Base-by-base conservation (phyloP, 2,113 vertebrate genomes). In the Tachysurus vachellii region DNA sequence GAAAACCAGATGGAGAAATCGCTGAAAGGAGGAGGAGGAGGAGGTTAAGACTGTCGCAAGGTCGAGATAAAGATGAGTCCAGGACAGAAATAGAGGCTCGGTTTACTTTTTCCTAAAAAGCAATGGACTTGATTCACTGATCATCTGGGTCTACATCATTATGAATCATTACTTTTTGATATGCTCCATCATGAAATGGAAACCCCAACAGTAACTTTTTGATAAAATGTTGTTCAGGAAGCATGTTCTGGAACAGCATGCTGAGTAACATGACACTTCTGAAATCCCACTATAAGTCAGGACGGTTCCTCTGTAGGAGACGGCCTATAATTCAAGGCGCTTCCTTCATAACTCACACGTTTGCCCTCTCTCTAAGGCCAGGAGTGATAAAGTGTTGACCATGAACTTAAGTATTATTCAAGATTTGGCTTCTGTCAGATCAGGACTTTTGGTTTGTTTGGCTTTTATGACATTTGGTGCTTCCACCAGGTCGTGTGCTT, bases 1-100 rank as follows among this genome's bases (percentile, higher is more conserved):
- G 70, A 82, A 85, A 89, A 59, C 66, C 81, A 90, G 84, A 86
- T 88, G 84, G 31, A 76, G 76, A 86, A 21, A 54, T 42, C 36
- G 57, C 76, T 31, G 71, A 36, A 31, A 54, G 73, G 36, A 36
- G 36, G 36, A 36, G n/a, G 80, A 68, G 82, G 73, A 10, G 80
- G 50, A 85, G 56, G 57, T 47, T 50, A 66, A 87, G 77, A 84
- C 50, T 70, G 56, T 85, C 56, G 28, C 84, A 53, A 31, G 62
- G 47, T 53, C 8, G 53, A 26, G 57, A 88, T 85, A 85, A 85
- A 90, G 84, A 88, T 79, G 62, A 88, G 56, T 85, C 28, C n/a
- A n/a, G 59, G 68, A 62, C 59, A 36, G 47, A 81, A 75, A 54
- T n/a, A 44, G 23, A 84, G 57, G 57, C 44, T 85, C n/a, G 50